Conservation (phyloP, 2,888 invertebrate genomes). For the Brassicogethes aeneus region DNA sequence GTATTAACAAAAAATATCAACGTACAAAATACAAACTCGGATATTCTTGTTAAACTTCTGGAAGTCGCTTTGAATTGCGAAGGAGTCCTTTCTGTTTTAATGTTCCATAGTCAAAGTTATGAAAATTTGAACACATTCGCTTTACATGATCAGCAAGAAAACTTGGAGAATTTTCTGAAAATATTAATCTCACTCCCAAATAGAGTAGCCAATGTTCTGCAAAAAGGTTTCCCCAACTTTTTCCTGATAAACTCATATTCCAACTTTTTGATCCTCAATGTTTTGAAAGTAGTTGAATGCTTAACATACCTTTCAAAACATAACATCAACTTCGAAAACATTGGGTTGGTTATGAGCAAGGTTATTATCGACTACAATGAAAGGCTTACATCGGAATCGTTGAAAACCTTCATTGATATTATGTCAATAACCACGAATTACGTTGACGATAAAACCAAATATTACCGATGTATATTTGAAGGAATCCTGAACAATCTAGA, state of each 20-base stretch:
- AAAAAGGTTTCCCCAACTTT: conserved; percentile 46
- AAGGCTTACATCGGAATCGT: conserved; percentile 39
- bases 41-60: conserved; percentile 39
- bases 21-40: conserved; percentile 29
- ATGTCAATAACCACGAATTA: conserved; percentile 46
- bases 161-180: conserved; percentile 33
- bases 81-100: conserved; percentile 45
- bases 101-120: conserved; percentile 8
- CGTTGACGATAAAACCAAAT: conserved; percentile 33
- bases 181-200: conserved; percentile 56
- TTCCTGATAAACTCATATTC: conserved; percentile 52
- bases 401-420: conserved; percentile 47
- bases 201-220: conserved; percentile 58
- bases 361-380: conserved; percentile 49
- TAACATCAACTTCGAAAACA: conserved; percentile 24
- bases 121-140: conserved; percentile 5
- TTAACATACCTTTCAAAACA: conserved; percentile 40
- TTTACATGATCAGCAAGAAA: conserved; percentile 12
- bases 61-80: conserved; percentile 48
- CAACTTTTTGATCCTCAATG: conserved; percentile 50
- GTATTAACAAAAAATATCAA: conserved; percentile 44
- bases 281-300: conserved; percentile 53
- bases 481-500: conserved; percentile 48
- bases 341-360: conserved; percentile 48
- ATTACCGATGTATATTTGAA: conserved; percentile 43